A percentile compares a stretch with the other conserved stretches of the same genome.
phyloP scores from a whole-genome alignment of 1,140 invertebrate genomes.

The Trialeurodes vaporariorum region DNA sequence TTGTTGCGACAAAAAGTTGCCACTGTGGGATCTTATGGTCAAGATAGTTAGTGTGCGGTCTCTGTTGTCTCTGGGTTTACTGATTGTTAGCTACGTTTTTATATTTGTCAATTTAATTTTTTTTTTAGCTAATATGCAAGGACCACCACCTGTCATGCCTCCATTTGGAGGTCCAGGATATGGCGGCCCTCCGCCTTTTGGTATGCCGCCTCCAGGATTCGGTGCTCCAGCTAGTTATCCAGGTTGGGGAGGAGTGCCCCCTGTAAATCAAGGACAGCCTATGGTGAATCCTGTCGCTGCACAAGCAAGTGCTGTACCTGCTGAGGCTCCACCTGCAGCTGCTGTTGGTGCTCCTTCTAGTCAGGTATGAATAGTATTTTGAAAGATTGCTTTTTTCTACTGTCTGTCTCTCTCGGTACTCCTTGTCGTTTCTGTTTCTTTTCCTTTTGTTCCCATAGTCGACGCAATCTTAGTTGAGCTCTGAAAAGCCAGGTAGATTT shows the following conservation, averaged over 20 bases:
- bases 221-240: constrained; percentile 19
- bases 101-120: no score
- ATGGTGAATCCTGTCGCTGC: constrained; percentile 18
- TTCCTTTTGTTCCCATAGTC: no score
- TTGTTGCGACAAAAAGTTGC: no score
- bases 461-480: no score
- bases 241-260: constrained; percentile 34
- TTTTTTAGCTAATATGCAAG: not conserved
- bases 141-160: constrained; percentile 43
- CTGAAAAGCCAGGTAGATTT: no score
- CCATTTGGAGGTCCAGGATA: constrained; percentile 45
- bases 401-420: no score
- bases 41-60: no score
- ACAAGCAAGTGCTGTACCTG: constrained; percentile 13
- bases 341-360: constrained; percentile 1
- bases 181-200: constrained; percentile 48
- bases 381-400: no score
- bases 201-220: constrained; percentile 53
- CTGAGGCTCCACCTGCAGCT: constrained; percentile 6
- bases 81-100: no score
- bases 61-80: no score
- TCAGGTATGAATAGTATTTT: not conserved
- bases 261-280: constrained; percentile 20
- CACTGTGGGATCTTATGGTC: no score
- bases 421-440: not conserved